Percentiles rank a stretch among this genome's conserved stretches.
Conservation (phyloP, 2,113 vertebrate species). For the Pseudolaguvia tuberculata region DNA sequence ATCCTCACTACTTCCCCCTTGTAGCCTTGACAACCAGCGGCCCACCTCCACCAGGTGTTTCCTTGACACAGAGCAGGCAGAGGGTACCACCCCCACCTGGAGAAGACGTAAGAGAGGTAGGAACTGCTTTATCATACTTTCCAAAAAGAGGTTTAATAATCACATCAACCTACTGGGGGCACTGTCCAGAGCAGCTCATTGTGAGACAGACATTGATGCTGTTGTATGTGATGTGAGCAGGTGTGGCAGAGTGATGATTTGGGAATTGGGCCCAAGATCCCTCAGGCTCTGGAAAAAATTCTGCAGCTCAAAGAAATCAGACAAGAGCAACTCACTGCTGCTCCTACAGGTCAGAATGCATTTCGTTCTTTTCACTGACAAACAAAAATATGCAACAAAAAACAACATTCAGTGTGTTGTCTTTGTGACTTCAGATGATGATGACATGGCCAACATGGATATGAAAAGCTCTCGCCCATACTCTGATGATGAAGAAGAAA, state of each 20-base stretch:
- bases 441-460: slow-evolving; percentile 70
- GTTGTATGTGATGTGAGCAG: slow-evolving; percentile 37
- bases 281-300: slow-evolving; percentile 89
- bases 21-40: slow-evolving; percentile 56
- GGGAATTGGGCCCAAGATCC: slow-evolving; percentile 82
- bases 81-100: slow-evolving; percentile 80
- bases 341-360: slow-evolving; percentile 61
- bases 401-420: neutral
- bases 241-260: slow-evolving; percentile 75
- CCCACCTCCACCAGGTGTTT: slow-evolving; percentile 73
- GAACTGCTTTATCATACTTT: neutral
- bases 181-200: too few species aligned
- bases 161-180: too few species aligned
- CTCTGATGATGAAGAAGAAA: slow-evolving; percentile 78
- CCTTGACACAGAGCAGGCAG: slow-evolving; percentile 62
- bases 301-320: slow-evolving; percentile 89
- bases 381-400: neutral
- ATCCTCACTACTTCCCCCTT: neutral
- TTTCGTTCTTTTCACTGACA: neutral
- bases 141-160: neutral
- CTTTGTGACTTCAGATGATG: slow-evolving; percentile 44
- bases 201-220: neutral
- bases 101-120: slow-evolving; percentile 81
- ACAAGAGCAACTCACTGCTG: slow-evolving; percentile 80
- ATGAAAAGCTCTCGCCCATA: slow-evolving; percentile 58